Conservation (phyloP, 1,140 invertebrate genomes). For the Leptonema lineaticorne region DNA sequence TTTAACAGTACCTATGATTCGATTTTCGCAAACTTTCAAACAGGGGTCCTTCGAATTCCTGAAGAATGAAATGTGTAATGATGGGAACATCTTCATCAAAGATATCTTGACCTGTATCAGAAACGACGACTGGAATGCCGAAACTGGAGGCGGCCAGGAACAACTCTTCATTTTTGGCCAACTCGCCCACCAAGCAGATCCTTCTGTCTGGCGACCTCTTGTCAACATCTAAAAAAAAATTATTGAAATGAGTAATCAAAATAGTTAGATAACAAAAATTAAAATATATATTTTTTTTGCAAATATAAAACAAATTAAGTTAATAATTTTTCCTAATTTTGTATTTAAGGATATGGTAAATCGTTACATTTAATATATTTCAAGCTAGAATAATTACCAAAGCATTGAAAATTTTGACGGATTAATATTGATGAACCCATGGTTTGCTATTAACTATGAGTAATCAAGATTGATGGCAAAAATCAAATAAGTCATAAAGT, state of each 20-base stretch:
- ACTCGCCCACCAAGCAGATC: slow-evolving; percentile 63
- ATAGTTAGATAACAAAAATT: background rate
- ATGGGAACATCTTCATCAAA: background rate
- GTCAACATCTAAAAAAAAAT: slow-evolving; percentile 5
- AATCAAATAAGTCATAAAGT: too few species aligned
- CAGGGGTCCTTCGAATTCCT: slow-evolving; percentile 24
- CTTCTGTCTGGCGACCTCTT: slow-evolving; percentile 34
- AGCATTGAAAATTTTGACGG: too few species aligned
- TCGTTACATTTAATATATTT: too few species aligned
- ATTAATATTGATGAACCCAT: too few species aligned
- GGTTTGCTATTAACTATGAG: too few species aligned
- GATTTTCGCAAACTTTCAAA: slow-evolving; percentile 14
- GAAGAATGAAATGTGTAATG: slow-evolving; percentile 9
- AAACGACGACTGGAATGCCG: slow-evolving; percentile 63
- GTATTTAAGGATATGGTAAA: too few species aligned
- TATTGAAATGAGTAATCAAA: background rate
- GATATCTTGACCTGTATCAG: slow-evolving; percentile 47
- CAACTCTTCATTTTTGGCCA: slow-evolving; percentile 56
- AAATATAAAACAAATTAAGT: too few species aligned
- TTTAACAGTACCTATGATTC: slow-evolving; percentile 3
- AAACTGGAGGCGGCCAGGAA: slow-evolving; percentile 63
- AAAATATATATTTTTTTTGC: too few species aligned
- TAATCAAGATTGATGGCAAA: too few species aligned
- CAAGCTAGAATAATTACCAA: too few species aligned
- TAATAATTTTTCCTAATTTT: too few species aligned